phyloP scores from a whole-genome alignment of 2,888 invertebrate genomes.

The Aspidiotus destructor region DNA sequence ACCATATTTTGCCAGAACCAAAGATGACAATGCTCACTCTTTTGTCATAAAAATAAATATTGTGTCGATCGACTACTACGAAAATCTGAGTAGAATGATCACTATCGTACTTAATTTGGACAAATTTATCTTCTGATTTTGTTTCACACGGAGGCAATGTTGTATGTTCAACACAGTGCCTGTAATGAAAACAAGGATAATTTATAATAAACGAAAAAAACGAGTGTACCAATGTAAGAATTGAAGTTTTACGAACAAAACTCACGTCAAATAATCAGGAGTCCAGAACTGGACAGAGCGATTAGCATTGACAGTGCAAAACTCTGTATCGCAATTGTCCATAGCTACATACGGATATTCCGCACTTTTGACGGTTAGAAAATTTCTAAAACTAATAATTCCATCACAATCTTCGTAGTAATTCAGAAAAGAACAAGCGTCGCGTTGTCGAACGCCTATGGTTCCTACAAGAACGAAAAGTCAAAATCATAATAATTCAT shows the following conservation, averaged over 20 bases:
- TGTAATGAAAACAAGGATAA: not conserved
- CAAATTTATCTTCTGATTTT: slow-evolving; percentile 9
- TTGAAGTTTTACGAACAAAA: slow-evolving; percentile 3
- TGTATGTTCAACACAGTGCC: not conserved
- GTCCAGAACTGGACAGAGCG: slow-evolving; percentile 16
- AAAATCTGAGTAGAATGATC: not conserved
- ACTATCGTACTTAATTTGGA: slow-evolving; percentile 2
- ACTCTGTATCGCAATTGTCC: slow-evolving; percentile 3
- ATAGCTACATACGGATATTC: slow-evolving; percentile 18
- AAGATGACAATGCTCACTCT: slow-evolving; percentile 13
- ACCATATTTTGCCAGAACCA: not conserved
- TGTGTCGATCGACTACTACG: slow-evolving; percentile 12
- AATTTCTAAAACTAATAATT: not conserved
- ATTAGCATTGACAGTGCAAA: slow-evolving; percentile 16
- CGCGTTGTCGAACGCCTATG: slow-evolving; percentile 23
- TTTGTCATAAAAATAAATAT: slow-evolving; percentile 18
- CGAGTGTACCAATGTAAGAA: not conserved
- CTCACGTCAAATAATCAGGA: not conserved
- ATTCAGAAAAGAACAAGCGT: slow-evolving; percentile 13
- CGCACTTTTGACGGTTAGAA: slow-evolving; percentile 2
- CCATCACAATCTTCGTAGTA: slow-evolving; percentile 5
- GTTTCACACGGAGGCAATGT: not conserved
- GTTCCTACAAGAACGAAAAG: not conserved
- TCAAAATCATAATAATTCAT: too few relatives aligned
- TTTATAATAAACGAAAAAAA: not conserved